These are phyloP conservation scores for Cichladusa arquata DNA, from an alignment of 2,113 vertebrate genomes.

Conservation along the genomic window DNA sequence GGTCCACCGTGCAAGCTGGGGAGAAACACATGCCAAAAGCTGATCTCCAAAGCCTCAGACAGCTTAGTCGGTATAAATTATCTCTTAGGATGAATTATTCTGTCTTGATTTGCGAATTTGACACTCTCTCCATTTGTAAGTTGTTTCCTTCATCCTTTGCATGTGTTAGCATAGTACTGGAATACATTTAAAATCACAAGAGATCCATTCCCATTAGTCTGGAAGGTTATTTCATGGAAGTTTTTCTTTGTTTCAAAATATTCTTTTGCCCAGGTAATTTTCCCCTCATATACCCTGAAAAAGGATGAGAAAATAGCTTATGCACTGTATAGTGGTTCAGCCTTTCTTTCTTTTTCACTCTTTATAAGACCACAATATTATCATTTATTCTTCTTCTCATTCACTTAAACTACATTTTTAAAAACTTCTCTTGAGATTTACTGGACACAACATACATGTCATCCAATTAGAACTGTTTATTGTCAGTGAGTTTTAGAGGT, in stretches of 20 bases:
- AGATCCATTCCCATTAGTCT: background rate
- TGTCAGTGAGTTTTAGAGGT: background rate
- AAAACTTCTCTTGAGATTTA: background rate
- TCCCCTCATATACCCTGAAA: background rate
- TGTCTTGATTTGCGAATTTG: background rate
- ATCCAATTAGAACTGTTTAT: background rate
- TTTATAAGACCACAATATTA: background rate
- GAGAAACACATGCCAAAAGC: background rate
- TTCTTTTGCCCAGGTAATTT: background rate
- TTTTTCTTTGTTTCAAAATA: background rate
- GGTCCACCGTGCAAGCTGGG: background rate
- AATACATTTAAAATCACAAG: conserved; percentile 33
- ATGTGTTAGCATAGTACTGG: background rate
- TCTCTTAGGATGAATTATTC: conserved; percentile 50
- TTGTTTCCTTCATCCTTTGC: conserved; percentile 29
- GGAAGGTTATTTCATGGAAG: background rate
- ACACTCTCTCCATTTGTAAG: conserved; percentile 13
- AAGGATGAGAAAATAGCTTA: background rate
- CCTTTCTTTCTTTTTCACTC: background rate
- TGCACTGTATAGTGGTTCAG: background rate
- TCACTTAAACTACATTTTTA: background rate
- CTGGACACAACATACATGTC: background rate
- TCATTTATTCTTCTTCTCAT: background rate
- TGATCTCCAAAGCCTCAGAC: conserved; percentile 42
- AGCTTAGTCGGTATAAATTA: conserved; percentile 37